These are phyloP conservation scores for Pseudomyrmex sp. DNA, from an alignment of 1,140 invertebrate genomes.

Conservation along the genomic window DNA sequence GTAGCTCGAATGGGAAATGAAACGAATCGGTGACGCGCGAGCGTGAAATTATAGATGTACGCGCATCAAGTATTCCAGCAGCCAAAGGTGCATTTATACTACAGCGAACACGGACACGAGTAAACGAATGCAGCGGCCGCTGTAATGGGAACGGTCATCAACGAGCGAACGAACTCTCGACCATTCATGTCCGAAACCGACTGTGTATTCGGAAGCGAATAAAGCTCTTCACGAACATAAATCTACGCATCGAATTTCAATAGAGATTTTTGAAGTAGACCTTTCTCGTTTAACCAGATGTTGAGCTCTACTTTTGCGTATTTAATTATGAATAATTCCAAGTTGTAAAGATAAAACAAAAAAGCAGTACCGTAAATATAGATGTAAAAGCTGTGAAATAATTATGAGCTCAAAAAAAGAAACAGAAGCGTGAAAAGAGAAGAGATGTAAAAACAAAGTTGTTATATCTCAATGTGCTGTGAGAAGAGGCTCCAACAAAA, in stretches of 20 bases:
- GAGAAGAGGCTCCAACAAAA: no score
- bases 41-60: conserved; percentile 58
- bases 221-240: conserved; percentile 30
- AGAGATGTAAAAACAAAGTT: no score
- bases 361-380: no score
- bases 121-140: conserved; percentile 52
- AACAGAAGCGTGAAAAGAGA: no score
- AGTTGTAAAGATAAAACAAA: no score
- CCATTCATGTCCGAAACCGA: conserved; percentile 56
- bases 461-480: no score
- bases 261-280: background rate
- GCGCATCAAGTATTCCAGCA: conserved; percentile 48
- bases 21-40: conserved; percentile 56
- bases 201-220: conserved; percentile 47
- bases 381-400: no score
- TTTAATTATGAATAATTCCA: background rate
- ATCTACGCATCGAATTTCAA: conserved; percentile 32
- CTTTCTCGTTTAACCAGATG: background rate
- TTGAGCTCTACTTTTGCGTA: conserved; percentile 12
- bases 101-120: conserved; percentile 18
- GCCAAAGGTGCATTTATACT: conserved; percentile 54
- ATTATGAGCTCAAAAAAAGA: no score
- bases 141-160: conserved; percentile 52
- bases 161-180: conserved; percentile 48
- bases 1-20: conserved; percentile 56